Percentiles rank a stretch among this genome's conserved stretches.
Conservation (phyloP, 2,888 invertebrate species). For the Allolobophora icterica region DNA sequence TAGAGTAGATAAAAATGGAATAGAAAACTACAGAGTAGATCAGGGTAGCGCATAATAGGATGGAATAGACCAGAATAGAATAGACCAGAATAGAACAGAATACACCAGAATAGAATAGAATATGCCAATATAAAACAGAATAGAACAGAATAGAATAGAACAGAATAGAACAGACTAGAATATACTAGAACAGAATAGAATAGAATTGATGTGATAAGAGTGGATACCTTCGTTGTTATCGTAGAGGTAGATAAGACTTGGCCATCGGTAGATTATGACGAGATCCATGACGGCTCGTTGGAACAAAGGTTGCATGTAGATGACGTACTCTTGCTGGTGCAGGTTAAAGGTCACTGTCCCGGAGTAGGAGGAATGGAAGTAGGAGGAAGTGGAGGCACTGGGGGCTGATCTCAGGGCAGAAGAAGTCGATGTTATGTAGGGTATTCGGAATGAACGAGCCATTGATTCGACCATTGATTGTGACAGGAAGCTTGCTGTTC, state of each 20-base stretch:
- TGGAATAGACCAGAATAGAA: too few species aligned
- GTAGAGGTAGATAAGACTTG: background rate
- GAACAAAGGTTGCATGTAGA: conserved; percentile 18
- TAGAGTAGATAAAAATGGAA: too few species aligned
- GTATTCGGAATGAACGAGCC: conserved; percentile 19
- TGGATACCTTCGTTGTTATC: conserved; percentile 22
- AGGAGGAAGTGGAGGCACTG: background rate
- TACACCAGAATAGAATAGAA: too few species aligned
- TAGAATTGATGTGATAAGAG: background rate
- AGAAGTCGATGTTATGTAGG: background rate
- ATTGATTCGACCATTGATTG: conserved; percentile 12
- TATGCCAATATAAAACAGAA: too few species aligned
- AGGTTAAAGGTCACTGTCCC: background rate
- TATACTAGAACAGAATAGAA: background rate
- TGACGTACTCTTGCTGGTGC: background rate
- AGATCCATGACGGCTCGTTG: background rate
- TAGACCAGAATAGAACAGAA: too few species aligned
- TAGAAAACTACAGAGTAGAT: too few species aligned
- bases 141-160: background rate
- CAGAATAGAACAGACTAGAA: background rate
- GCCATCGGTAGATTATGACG: background rate
- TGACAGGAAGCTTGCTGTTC: background rate
- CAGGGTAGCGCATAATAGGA: too few species aligned
- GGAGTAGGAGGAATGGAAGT: background rate
- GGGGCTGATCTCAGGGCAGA: background rate